These are phyloP conservation scores for Macrochelys suwanniensis DNA, from an alignment of 2,797 vertebrate species.

Conservation along the genomic window DNA sequence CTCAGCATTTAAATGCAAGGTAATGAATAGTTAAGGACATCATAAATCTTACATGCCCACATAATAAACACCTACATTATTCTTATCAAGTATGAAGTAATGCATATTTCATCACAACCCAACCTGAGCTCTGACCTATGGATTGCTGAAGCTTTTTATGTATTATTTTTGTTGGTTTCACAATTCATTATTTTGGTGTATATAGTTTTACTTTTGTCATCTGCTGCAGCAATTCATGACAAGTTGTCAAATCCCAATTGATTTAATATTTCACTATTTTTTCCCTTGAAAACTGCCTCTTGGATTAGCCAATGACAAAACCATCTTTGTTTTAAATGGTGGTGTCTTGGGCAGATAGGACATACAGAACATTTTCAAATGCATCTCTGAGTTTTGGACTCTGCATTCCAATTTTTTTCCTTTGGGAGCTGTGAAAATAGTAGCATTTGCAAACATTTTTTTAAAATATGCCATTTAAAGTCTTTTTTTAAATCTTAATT, in stretches of 20 bases:
- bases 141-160: constrained; percentile 22
- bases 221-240: constrained; percentile 49
- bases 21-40: constrained; percentile 23
- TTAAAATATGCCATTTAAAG: constrained; percentile 32
- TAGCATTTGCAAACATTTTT: constrained; percentile 58
- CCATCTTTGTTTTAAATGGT: constrained; percentile 66
- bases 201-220: constrained; percentile 38
- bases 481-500: constrained; percentile 38
- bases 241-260: constrained; percentile 67
- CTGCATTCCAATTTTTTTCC: constrained; percentile 73
- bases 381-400: constrained; percentile 45
- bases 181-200: constrained; percentile 26
- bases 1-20: not conserved
- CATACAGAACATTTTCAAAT: constrained; percentile 62
- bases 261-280: constrained; percentile 71
- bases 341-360: constrained; percentile 50
- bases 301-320: constrained; percentile 47
- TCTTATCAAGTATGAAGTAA: not conserved
- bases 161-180: constrained; percentile 29
- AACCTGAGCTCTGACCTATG: not conserved
- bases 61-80: constrained; percentile 21
- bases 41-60: constrained; percentile 5
- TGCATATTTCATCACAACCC: not conserved
- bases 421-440: constrained; percentile 49
- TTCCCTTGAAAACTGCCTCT: constrained; percentile 52